Evolutionary conservation across 2,888 invertebrate genomes (phyloP).

Genomic region (Cistogaster globosa): DNA sequence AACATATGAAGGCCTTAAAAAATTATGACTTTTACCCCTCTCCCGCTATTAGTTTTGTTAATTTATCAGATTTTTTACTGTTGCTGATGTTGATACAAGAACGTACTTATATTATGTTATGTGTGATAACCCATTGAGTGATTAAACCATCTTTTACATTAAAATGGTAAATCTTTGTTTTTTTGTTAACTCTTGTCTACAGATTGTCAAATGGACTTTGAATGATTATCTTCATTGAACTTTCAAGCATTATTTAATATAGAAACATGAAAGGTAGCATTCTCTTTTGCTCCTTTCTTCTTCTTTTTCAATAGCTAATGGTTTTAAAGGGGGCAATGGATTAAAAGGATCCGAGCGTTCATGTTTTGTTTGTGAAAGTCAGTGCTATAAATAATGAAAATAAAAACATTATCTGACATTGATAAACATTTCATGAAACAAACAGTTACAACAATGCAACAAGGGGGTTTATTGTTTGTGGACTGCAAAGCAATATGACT

Average conservation of each 20-base stretch:
- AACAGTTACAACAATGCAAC: constrained; percentile 25
- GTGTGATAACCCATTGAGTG: constrained; percentile 69
- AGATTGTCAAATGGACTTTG: constrained; percentile 70
- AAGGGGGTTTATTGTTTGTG: constrained; percentile 1
- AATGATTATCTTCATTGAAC: constrained; percentile 69
- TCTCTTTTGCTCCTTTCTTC: not conserved
- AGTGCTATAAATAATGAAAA: constrained; percentile 72
- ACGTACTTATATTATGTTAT: constrained; percentile 31
- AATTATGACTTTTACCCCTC: constrained; percentile 43
- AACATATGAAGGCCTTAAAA: constrained; percentile 48
- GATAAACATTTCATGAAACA: constrained; percentile 76
- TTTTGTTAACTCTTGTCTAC: constrained; percentile 60
- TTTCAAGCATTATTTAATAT: constrained; percentile 34
- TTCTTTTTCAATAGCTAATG: not conserved
- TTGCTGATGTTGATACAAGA: not conserved
- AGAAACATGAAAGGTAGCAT: constrained; percentile 49
- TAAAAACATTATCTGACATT: constrained; percentile 73
- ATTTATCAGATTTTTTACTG: constrained; percentile 65
- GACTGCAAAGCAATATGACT: not conserved
- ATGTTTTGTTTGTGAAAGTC: constrained; percentile 72
- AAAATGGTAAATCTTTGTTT: constrained; percentile 16
- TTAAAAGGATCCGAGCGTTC: constrained; percentile 39
- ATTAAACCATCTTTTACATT: constrained; percentile 52
- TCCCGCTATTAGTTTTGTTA: constrained; percentile 55
- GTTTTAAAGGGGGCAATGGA: constrained; percentile 12